Conservation (phyloP, 2,888 invertebrate genomes). For the Apocheima hispidaria region DNA sequence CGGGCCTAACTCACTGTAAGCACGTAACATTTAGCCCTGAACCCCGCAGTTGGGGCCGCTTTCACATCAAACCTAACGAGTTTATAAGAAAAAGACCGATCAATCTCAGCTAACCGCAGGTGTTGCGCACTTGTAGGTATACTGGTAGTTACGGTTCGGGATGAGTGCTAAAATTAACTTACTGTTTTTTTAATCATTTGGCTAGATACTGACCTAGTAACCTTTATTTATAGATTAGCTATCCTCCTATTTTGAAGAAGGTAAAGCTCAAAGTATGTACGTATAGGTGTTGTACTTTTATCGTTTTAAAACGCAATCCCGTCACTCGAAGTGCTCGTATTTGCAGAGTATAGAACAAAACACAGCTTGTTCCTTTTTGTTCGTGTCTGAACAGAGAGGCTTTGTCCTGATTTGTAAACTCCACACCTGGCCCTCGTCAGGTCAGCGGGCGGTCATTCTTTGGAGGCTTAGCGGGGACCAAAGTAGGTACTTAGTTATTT, state of each 20-base stretch:
- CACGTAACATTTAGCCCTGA: no score
- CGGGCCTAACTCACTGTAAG: no score
- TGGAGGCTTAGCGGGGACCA: constrained; percentile 8
- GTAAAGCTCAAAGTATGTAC: background rate
- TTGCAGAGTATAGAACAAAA: constrained; percentile 38
- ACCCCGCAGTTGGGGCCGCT: no score
- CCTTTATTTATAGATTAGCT: no score
- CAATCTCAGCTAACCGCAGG: no score
- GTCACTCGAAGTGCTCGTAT: constrained; percentile 4
- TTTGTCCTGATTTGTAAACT: constrained; percentile 44
- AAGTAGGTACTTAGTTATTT: background rate
- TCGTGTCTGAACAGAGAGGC: constrained; percentile 42
- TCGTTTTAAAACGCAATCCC: background rate
- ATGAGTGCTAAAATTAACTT: no score
- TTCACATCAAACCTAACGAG: no score
- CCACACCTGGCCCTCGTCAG: constrained; percentile 45
- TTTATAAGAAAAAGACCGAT: no score
- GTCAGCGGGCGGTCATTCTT: constrained; percentile 38
- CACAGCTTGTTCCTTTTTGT: constrained; percentile 45
- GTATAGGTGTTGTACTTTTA: background rate
- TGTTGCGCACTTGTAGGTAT: no score
- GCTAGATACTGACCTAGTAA: background rate
- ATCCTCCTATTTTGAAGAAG: no score
- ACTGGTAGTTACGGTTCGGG: no score
- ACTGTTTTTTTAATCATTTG: no score